Base-by-base conservation (phyloP, 2,888 invertebrate genomes). In the Cylindroiulus punctatus region DNA sequence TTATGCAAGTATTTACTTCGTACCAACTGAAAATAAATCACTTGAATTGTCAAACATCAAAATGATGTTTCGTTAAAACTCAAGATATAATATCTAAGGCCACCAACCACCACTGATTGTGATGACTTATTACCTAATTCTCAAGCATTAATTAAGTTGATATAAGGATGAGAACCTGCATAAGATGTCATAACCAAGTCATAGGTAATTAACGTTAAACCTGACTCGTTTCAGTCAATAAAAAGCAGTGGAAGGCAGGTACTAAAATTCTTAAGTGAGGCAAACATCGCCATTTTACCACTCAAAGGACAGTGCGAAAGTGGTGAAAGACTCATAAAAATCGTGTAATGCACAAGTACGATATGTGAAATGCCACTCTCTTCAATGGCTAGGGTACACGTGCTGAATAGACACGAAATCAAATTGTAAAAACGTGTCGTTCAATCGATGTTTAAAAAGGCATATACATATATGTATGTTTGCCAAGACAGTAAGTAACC, bases 401-500 rank as follows among this genome's bases (percentile, higher is more conserved):
- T 65, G 65, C 65, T 65, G 65, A 65, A 65, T n/a, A 76, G 30
- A 8, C 76, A 76, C 19, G 14, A 76, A 76, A 76, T 76, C 76
- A 76, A 76, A 30, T 76, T 76, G 76, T 30, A 26, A 76, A 76
- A 76, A 14, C 76, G 30, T 30, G 30, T 4, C 14, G 0, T 2
- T 30, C 1, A 30, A 76, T 76, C 76, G 30, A 0, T 76, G 76
- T 12, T 76, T 76, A 30, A 30, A 76, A 12, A 76, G 30, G 76
- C 0, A 30, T 12, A 76, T 36, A 7, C 7, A 36, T 7, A 36
- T 36, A 36, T 36, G 7, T 36, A 7, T 65, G 44, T 44, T 76
- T 76, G 76, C 30, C 22, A 76, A 76, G 76, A 76, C 30, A 76
- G 76, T 26, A 76, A 76, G 76, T 26, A 76, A 76, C 76, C 76